Conservation (phyloP, 2,113 vertebrate genomes). For the Suncus etruscus region DNA sequence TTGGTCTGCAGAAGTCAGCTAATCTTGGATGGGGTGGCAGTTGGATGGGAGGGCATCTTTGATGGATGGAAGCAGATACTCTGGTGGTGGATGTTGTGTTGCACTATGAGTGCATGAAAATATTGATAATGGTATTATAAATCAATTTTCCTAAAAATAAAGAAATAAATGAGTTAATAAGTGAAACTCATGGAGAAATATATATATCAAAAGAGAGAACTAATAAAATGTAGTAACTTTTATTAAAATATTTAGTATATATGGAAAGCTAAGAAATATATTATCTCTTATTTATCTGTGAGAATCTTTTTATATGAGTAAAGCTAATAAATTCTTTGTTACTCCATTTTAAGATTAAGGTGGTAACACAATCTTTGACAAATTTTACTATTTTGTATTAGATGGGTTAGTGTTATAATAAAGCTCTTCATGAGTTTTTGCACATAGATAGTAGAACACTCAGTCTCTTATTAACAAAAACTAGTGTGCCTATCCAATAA, state of each 20-base stretch:
- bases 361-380: neutral
- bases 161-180: too few relatives aligned
- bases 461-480: neutral
- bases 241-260: neutral
- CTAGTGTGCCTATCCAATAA: neutral
- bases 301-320: neutral
- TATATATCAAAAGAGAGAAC: too few relatives aligned
- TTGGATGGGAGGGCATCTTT: too few relatives aligned
- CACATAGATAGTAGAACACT: neutral
- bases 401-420: neutral
- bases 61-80: too few relatives aligned
- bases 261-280: neutral
- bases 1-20: too few relatives aligned
- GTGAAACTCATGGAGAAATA: neutral
- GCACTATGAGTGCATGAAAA: too few relatives aligned
- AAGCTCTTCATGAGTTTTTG: neutral
- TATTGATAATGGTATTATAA: too few relatives aligned
- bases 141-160: too few relatives aligned
- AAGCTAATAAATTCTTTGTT: neutral
- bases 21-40: too few relatives aligned
- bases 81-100: too few relatives aligned
- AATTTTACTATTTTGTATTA: neutral
- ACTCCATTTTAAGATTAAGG: neutral
- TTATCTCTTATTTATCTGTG: neutral
- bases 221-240: neutral